These are phyloP conservation scores for Sminthurinus signatus DNA, from an alignment of 1,140 invertebrate species.

Conservation along the genomic window DNA sequence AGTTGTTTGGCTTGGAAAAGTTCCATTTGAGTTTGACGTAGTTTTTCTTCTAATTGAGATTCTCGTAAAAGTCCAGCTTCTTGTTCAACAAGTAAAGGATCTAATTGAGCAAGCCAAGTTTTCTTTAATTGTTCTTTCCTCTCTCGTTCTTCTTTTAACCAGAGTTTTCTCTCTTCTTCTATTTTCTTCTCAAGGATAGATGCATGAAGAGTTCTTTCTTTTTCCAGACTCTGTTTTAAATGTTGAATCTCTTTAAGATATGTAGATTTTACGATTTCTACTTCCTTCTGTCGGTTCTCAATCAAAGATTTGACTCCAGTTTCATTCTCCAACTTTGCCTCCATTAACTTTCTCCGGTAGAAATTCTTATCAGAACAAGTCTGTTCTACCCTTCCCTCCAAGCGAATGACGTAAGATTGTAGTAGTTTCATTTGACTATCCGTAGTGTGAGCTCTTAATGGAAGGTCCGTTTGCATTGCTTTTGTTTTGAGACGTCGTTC, in stretches of 20 bases:
- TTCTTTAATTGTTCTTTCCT: background rate
- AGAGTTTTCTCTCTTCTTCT: background rate
- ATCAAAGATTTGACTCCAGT: constrained; percentile 3
- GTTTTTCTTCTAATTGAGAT: constrained; percentile 9
- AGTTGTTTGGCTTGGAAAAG: constrained; percentile 5
- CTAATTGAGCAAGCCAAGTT: background rate
- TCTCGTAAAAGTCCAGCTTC: constrained; percentile 10
- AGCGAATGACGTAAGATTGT: constrained; percentile 4
- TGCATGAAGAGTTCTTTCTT: background rate
- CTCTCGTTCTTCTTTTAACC: background rate
- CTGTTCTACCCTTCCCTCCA: constrained; percentile 16
- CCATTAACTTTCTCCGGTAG: constrained; percentile 15
- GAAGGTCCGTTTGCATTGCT: background rate
- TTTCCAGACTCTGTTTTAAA: constrained; percentile 2
- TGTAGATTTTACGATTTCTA: constrained; percentile 4
- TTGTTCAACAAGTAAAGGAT: constrained; percentile 2
- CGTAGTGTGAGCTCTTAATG: background rate
- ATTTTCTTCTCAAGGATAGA: constrained; percentile 4
- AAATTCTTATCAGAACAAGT: constrained; percentile 12
- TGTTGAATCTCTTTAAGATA: constrained; percentile 15
- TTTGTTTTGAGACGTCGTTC: constrained; percentile 3
- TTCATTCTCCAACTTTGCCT: constrained; percentile 24
- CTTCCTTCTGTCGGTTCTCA: background rate
- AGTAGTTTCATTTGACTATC: constrained; percentile 13
- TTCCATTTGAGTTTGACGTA: constrained; percentile 4